Conservation (phyloP, 2,888 invertebrate species). For the Ennomos quercinarius region DNA sequence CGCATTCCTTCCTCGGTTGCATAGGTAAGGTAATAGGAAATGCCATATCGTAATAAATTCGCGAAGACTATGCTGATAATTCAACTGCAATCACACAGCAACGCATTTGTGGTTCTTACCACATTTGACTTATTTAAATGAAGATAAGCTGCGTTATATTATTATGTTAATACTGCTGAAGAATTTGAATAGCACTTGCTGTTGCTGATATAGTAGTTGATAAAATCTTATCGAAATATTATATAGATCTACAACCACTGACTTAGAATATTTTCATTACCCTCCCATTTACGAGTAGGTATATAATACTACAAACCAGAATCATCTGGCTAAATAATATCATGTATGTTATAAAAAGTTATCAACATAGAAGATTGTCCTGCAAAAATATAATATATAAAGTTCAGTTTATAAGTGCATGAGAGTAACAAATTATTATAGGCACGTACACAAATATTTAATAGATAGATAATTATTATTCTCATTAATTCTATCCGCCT, state of each 20-base stretch:
- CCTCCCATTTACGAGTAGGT: too few relatives aligned
- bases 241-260: too few relatives aligned
- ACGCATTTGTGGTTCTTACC: slow-evolving; percentile 43
- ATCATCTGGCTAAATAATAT: too few relatives aligned
- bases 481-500: not conserved
- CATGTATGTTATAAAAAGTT: too few relatives aligned
- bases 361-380: too few relatives aligned
- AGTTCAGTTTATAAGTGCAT: too few relatives aligned
- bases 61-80: slow-evolving; percentile 59
- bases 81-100: slow-evolving; percentile 50
- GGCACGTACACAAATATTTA: not conserved
- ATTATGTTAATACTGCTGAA: slow-evolving; percentile 10
- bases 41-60: slow-evolving; percentile 72
- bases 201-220: not conserved
- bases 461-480: not conserved
- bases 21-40: slow-evolving; percentile 80
- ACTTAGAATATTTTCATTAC: too few relatives aligned
- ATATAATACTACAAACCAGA: too few relatives aligned
- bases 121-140: slow-evolving; percentile 19
- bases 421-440: too few relatives aligned
- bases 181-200: slow-evolving; percentile 9
- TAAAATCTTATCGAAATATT: not conserved
- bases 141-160: slow-evolving; percentile 16
- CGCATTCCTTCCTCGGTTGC: slow-evolving; percentile 70
- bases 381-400: too few relatives aligned